These are phyloP conservation scores for Ditula angustiorana DNA, from an alignment of 2,888 invertebrate genomes.

Conservation along the genomic window DNA sequence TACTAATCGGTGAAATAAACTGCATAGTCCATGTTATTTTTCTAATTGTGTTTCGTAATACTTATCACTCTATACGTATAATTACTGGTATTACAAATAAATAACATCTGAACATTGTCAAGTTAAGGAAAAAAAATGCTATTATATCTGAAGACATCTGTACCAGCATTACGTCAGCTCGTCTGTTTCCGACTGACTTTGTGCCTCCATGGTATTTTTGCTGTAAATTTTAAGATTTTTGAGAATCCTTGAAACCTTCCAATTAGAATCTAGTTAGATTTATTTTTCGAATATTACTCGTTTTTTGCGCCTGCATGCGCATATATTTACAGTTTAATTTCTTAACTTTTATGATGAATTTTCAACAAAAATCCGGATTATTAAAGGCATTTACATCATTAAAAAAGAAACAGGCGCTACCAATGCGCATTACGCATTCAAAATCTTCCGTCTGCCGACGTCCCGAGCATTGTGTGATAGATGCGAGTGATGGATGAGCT, in stretches of 20 bases:
- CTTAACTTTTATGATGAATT: too few relatives aligned
- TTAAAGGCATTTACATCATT: too few relatives aligned
- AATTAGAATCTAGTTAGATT: conserved; percentile 43
- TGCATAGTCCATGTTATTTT: too few relatives aligned
- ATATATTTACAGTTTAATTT: too few relatives aligned
- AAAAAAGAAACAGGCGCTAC: conserved; percentile 22
- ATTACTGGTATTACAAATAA: too few relatives aligned
- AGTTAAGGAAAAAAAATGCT: conserved; percentile 15
- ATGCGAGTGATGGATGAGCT: conserved; percentile 76
- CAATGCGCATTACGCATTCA: conserved; percentile 47
- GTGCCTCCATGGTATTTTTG: not conserved
- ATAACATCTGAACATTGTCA: not conserved
- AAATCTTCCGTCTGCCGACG: conserved; percentile 68
- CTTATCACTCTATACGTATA: too few relatives aligned
- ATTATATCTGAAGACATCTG: not conserved
- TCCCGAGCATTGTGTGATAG: conserved; percentile 60
- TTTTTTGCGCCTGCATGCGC: too few relatives aligned
- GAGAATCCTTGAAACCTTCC: conserved; percentile 39
- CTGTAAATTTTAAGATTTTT: conserved; percentile 3
- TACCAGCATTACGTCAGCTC: not conserved
- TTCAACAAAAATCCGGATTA: too few relatives aligned
- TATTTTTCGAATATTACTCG: conserved; percentile 41
- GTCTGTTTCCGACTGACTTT: not conserved
- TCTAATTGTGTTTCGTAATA: too few relatives aligned
- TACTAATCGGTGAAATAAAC: too few relatives aligned